A percentile compares a stretch with the other conserved stretches of the same genome.
Evolutionary conservation across 2,113 vertebrate genomes (phyloP).

Genomic region (Bambusicola thoracicus): DNA sequence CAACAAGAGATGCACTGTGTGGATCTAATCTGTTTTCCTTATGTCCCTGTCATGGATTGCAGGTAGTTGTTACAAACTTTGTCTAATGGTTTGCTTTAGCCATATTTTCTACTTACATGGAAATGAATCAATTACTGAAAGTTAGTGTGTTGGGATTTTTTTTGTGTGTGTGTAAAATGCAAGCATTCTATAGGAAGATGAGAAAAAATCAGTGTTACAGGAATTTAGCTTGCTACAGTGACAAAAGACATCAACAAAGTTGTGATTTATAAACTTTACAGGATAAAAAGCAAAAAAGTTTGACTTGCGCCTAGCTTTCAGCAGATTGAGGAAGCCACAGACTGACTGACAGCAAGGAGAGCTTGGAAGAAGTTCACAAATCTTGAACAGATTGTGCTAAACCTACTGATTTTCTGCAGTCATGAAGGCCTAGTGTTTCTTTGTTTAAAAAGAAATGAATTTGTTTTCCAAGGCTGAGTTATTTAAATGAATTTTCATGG

Average conservation of each 20-base stretch:
- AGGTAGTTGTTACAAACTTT: neutral
- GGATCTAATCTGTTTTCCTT: constrained; percentile 29
- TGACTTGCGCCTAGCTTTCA: neutral
- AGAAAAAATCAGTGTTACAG: neutral
- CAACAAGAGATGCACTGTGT: neutral
- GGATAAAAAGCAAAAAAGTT: neutral
- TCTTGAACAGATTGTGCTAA: constrained; percentile 35
- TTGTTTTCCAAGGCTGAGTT: constrained; percentile 32
- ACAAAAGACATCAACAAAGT: neutral
- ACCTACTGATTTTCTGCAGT: constrained; percentile 23
- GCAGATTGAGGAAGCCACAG: neutral
- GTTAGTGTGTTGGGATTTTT: neutral
- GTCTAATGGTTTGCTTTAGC: neutral
- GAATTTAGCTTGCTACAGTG: neutral
- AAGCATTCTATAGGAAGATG: neutral
- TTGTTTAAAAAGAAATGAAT: constrained; percentile 40
- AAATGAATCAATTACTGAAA: neutral
- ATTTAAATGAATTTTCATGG: constrained; percentile 31
- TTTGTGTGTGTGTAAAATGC: neutral
- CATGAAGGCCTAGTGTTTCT: neutral
- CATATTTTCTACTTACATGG: neutral
- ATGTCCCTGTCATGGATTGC: neutral
- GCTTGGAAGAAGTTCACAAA: constrained; percentile 41
- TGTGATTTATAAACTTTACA: neutral
- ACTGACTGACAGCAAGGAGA: neutral